Conservation (phyloP, 2,797 vertebrate species). For the Falco berigora region DNA sequence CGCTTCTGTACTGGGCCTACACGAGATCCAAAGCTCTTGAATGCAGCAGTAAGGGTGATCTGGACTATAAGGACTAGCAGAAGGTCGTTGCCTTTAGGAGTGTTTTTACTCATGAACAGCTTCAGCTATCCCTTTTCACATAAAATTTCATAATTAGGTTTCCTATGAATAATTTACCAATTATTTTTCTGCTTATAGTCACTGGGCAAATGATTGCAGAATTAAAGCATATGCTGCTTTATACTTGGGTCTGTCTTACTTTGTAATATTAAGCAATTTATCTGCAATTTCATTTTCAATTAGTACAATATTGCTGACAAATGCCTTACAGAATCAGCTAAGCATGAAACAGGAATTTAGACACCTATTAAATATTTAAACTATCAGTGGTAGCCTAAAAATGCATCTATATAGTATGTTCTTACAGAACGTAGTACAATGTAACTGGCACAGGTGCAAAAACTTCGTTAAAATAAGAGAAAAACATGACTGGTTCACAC, state of each 20-base stretch:
- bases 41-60: not conserved
- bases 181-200: not conserved
- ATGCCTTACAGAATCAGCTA: not conserved
- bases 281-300: not conserved
- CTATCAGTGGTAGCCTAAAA: not conserved
- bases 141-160: not conserved
- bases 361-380: not conserved
- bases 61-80: not conserved
- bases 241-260: not conserved
- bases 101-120: not conserved
- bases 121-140: not conserved
- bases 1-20: not conserved
- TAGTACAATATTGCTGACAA: not conserved
- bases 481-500: not conserved
- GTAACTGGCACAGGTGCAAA: not conserved
- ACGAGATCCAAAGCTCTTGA: not conserved
- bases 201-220: not conserved
- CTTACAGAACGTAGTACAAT: not conserved
- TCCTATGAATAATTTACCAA: not conserved
- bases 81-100: not conserved
- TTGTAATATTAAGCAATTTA: not conserved
- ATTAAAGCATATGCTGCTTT: not conserved
- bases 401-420: not conserved
- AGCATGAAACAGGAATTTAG: not conserved
- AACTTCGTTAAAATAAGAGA: not conserved